Percentiles rank a stretch among this genome's conserved stretches.
Conservation (phyloP, 2,888 invertebrate genomes). For the Eugnorisma glareosa region DNA sequence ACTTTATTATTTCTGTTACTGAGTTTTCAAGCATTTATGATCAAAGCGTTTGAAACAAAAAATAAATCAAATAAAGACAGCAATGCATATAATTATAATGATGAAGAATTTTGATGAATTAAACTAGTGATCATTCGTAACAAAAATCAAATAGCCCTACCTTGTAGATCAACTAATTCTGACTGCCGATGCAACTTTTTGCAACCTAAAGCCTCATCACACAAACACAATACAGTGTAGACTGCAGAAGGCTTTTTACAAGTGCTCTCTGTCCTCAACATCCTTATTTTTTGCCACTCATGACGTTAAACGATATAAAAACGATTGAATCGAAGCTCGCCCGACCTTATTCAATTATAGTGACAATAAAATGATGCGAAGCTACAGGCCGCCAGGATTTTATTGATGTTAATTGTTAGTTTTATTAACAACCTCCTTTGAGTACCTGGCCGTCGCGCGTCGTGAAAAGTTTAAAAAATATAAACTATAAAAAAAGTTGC, state of each 20-base stretch:
- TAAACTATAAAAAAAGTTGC: slow-evolving; percentile 33
- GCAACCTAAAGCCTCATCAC: slow-evolving; percentile 27
- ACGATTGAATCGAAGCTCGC: slow-evolving; percentile 69
- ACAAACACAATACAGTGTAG: slow-evolving; percentile 43
- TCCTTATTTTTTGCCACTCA: slow-evolving; percentile 57
- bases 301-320: slow-evolving; percentile 55
- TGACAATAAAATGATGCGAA: slow-evolving; percentile 76
- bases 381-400: slow-evolving; percentile 75
- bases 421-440: slow-evolving; percentile 79
- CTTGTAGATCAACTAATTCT: slow-evolving; percentile 34
- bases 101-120: slow-evolving; percentile 46
- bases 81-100: slow-evolving; percentile 44
- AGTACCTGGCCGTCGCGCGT: slow-evolving; percentile 73
- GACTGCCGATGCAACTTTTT: slow-evolving; percentile 46
- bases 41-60: slow-evolving; percentile 40
- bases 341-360: slow-evolving; percentile 76
- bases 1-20: slow-evolving; percentile 46
- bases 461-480: slow-evolving; percentile 61
- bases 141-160: slow-evolving; percentile 37
- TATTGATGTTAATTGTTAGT: slow-evolving; percentile 88
- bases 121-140: slow-evolving; percentile 42
- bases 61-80: slow-evolving; percentile 52
- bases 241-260: slow-evolving; percentile 42
- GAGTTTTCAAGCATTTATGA: slow-evolving; percentile 47
- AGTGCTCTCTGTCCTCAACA: slow-evolving; percentile 47